These are phyloP conservation scores for Phyto melanocephala DNA, from an alignment of 2,888 invertebrate genomes.

Conservation along the genomic window DNA sequence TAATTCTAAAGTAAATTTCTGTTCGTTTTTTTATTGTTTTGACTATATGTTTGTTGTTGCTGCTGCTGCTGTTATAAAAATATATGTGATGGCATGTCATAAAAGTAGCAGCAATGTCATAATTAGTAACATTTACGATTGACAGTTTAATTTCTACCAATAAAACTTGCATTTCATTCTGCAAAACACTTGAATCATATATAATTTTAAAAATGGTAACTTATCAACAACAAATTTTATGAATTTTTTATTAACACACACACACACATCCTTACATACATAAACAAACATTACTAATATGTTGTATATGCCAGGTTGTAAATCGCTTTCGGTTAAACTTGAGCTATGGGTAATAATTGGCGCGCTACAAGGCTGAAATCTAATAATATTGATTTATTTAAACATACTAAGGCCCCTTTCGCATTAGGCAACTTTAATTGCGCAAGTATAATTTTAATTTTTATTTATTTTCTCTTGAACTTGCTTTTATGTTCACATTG, in stretches of 20 bases:
- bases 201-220: conserved; percentile 34
- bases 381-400: too few species aligned
- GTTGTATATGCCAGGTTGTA: neutral
- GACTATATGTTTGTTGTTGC: neutral
- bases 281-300: neutral
- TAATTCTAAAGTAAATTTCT: neutral
- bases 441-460: too few species aligned
- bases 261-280: neutral
- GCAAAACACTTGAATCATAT: conserved; percentile 50
- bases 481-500: too few species aligned
- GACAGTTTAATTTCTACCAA: conserved; percentile 62
- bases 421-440: too few species aligned
- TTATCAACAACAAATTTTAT: conserved; percentile 44
- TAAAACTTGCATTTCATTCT: conserved; percentile 60
- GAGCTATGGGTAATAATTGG: neutral
- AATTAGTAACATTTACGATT: conserved; percentile 63
- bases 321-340: conserved; percentile 2
- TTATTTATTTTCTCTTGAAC: too few species aligned
- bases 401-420: too few species aligned
- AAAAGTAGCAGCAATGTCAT: conserved; percentile 59
- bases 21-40: neutral
- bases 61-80: conserved; percentile 28
- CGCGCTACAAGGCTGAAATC: too few species aligned
- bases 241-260: neutral
- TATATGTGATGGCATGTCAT: conserved; percentile 44